A percentile compares a stretch with the other conserved stretches of the same genome.
Evolutionary conservation across 2,888 invertebrate species (phyloP).

Genomic region (Epinotia ramella): DNA sequence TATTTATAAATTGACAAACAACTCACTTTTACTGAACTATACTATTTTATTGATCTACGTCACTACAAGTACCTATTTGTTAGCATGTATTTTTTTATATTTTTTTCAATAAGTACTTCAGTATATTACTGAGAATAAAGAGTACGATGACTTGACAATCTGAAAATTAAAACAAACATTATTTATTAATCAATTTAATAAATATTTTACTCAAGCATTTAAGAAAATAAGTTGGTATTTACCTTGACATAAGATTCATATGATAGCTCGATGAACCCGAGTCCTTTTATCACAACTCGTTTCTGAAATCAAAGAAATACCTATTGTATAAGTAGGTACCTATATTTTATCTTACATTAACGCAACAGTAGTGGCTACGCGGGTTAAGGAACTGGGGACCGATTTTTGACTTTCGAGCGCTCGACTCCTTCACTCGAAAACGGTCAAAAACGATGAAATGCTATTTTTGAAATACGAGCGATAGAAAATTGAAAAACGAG

Average conservation of each 20-base stretch:
- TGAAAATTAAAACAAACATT: slow-evolving; percentile 8
- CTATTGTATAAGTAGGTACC: too few species aligned
- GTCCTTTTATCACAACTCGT: slow-evolving; percentile 23
- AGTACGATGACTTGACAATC: slow-evolving; percentile 38
- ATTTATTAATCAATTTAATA: neutral
- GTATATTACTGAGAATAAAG: slow-evolving; percentile 39
- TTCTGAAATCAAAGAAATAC: slow-evolving; percentile 22
- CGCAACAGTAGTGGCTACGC: too few species aligned
- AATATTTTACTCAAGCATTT: neutral
- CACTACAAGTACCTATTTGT: neutral
- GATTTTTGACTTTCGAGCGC: too few species aligned
- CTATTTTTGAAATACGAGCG: too few species aligned
- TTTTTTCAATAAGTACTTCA: neutral
- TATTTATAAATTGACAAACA: too few species aligned
- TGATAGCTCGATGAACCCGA: slow-evolving; percentile 34
- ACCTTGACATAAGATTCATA: slow-evolving; percentile 38
- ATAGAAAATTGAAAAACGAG: too few species aligned
- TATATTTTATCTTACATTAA: too few species aligned
- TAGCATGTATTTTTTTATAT: neutral
- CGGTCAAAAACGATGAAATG: too few species aligned
- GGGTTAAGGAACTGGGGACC: too few species aligned
- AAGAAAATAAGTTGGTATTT: slow-evolving; percentile 3
- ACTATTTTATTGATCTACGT: too few species aligned
- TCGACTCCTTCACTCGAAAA: too few species aligned
- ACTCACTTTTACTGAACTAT: too few species aligned